Evolutionary conservation across 2,113 vertebrate genomes (phyloP).

Genomic region (Diphyllodes magnificus): DNA sequence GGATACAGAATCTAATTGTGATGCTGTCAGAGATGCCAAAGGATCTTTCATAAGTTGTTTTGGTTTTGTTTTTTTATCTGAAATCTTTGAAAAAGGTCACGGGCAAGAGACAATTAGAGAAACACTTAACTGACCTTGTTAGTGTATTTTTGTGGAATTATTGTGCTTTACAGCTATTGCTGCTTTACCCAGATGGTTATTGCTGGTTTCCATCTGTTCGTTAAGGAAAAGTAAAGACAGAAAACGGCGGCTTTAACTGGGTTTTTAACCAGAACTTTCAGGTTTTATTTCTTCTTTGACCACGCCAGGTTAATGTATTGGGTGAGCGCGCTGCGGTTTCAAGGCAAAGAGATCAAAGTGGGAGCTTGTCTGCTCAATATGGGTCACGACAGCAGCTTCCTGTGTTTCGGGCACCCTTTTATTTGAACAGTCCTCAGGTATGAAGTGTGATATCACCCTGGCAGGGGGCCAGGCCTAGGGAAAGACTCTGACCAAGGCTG

Average conservation of each 20-base stretch:
- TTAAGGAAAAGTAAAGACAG: neutral
- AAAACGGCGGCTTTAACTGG: neutral
- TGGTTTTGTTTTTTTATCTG: conserved; percentile 14
- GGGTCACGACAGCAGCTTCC: conserved; percentile 10
- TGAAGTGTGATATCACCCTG: neutral
- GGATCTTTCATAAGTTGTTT: neutral
- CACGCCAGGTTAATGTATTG: neutral
- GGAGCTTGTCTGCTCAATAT: neutral
- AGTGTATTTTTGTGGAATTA: conserved; percentile 31
- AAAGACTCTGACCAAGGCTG: neutral
- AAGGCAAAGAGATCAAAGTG: conserved; percentile 43
- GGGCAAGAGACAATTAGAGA: conserved; percentile 22
- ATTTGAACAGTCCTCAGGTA: conserved; percentile 20
- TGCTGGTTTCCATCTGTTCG: conserved; percentile 44
- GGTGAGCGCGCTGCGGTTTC: neutral
- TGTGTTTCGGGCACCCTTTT: neutral
- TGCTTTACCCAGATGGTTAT: conserved; percentile 46
- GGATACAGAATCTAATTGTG: neutral
- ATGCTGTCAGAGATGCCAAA: neutral
- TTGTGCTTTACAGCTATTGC: conserved; percentile 10
- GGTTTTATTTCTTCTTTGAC: neutral
- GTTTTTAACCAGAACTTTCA: conserved; percentile 8
- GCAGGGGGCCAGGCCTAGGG: neutral
- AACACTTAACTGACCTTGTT: conserved; percentile 21
- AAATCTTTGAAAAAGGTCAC: neutral